A percentile compares a stretch with the other conserved stretches of the same genome.
Evolutionary conservation across 1,140 invertebrate genomes (phyloP).

Genomic region (Stegodyphus mimosarum): DNA sequence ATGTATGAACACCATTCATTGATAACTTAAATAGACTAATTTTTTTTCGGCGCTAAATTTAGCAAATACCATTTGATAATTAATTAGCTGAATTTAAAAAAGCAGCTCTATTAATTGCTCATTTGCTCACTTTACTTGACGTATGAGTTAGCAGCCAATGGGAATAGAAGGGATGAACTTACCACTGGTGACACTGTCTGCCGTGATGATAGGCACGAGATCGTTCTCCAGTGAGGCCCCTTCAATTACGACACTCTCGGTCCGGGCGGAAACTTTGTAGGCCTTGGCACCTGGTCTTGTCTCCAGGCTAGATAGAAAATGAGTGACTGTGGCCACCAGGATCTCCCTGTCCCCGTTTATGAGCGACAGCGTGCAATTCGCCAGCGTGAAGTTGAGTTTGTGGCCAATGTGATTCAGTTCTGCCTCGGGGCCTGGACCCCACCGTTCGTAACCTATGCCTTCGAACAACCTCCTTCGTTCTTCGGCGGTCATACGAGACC

Average conservation of each 20-base stretch:
- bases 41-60: too few species aligned
- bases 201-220: slow-evolving; percentile 78
- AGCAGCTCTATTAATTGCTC: too few species aligned
- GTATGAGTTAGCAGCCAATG: too few species aligned
- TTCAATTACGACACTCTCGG: slow-evolving; percentile 83
- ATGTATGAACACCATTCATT: too few species aligned
- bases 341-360: slow-evolving; percentile 75
- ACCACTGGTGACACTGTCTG: slow-evolving; percentile 77
- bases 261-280: slow-evolving; percentile 78
- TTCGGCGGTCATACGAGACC: slow-evolving; percentile 50
- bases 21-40: too few species aligned
- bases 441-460: slow-evolving; percentile 44
- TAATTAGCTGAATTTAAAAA: too few species aligned
- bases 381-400: slow-evolving; percentile 82
- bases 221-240: slow-evolving; percentile 80
- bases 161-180: too few species aligned
- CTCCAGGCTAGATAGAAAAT: slow-evolving; percentile 79
- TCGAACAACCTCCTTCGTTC: slow-evolving; percentile 46
- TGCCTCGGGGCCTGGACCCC: slow-evolving; percentile 12
- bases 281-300: slow-evolving; percentile 78
- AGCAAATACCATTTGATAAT: too few species aligned
- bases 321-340: slow-evolving; percentile 78
- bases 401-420: slow-evolving; percentile 68
- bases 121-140: too few species aligned
- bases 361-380: slow-evolving; percentile 78